Base-by-base conservation (phyloP, 2,888 invertebrate genomes). In the Tridacna crocea region DNA sequence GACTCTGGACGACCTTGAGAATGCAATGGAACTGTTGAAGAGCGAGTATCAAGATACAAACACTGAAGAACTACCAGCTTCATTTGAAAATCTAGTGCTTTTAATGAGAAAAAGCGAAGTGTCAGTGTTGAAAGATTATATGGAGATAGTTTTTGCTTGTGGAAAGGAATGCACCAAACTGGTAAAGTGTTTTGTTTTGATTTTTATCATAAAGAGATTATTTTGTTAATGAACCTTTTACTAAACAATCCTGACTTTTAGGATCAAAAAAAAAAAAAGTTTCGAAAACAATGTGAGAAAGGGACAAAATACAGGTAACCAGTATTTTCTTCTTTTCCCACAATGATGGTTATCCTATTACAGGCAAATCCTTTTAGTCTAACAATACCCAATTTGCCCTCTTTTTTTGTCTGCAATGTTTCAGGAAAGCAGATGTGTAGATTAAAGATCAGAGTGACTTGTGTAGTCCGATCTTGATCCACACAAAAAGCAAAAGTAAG, bases 41-140 rank as follows among this genome's bases (percentile, higher is more conserved):
- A 4, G 36, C 17, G 72, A 79, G 6, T 60, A 70, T 58, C 51
- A 61, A 8, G 55, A 61, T 55, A 68, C 66, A 12, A 70, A 65
- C 6, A 68, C 66, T 26, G 81, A 79, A 17, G 58, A 76, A 6
- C 72, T 79, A 36, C 86, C 88, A 0, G 72, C 51, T 12, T 26
- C 51, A 26, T 88, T 83, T 77, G 82, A 65, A 27, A 47, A 61
- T 19, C 46, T 88, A 10, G 82, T 89, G 47, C 24, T 75, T n/a
- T 19, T 73, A 22, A 46, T 86, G 55, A 80, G 89, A 27, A 73
- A 68, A 26, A 63, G 84, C 3, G 19, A 60, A 19, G 19, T 63
- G 2, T n/a, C 27, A 0, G 79, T 73, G 15, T 66, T 89, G 11
- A 63, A 65, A 6, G 72, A 72, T 36, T 58, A 79, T 0, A 78